Base-by-base conservation (phyloP, 2,797 vertebrate genomes). In the Sus cebifrons region DNA sequence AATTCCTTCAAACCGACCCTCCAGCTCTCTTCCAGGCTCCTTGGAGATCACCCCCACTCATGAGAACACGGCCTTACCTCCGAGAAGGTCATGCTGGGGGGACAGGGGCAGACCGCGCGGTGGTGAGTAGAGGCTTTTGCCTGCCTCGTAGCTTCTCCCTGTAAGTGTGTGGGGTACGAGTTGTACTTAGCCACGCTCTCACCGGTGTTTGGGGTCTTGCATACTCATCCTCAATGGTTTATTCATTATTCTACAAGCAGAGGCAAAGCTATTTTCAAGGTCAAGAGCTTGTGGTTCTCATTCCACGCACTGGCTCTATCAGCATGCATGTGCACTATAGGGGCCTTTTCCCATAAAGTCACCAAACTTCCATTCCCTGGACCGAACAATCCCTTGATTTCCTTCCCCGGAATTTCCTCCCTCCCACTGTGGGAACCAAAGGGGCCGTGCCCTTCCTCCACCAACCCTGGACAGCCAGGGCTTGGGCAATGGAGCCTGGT, bases 201-300 rank as follows among this genome's bases (percentile, higher is more conserved):
- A 21, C 58, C 4, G 3, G 49, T 13, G 16, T 29, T 16, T 78
- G 15, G 49, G 15, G 32, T 21, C 60, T 23, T 36, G 36, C 11
- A 27, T 5, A 56, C 20, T 75, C 9, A 11, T 9, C 16, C 52
- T 73, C 56, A 64, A 14, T 21, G 1, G 12, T 40, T 32, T 23
- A 11, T 11, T n/a, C 27, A 20, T 7, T 36, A 73, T 79, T 92
- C 89, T 73, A 13, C 7, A n/a, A 54, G 56, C 32, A 25, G 23
- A 86, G 44, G 56, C 52, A 36, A 79, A 58, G 2, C 40, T 58
- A 21, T 29, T 25, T 62, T 36, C n/a, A 56, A 36, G 40, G 56
- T 49, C 3, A 6, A 6, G 29, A n/a, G 16, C 0, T 9, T 58
- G 15, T 74, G 6, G 0, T 14, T 36, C 1, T 36, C 54, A 64